Base-by-base conservation (phyloP, 2,888 invertebrate species). In the Colletes collaris region DNA sequence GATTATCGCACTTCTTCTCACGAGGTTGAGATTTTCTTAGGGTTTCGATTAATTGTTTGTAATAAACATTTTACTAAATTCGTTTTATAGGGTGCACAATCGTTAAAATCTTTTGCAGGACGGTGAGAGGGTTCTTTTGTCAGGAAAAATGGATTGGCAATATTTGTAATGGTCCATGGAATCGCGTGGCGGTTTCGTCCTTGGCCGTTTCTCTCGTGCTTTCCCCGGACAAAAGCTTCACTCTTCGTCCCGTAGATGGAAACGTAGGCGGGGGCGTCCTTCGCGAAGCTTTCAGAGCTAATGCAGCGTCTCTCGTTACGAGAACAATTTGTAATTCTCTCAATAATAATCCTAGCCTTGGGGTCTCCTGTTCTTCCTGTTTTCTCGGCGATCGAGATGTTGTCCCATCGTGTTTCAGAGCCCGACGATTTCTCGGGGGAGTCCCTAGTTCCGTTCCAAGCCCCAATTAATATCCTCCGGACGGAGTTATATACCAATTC, bases 301-400 rank as follows among this genome's bases (percentile, higher is more conserved):
- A 72, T 68, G 8, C 63, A 1, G 16, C 37, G 11, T 13, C 4
- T 8, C 67, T 52, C 19, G 37, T 80, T 73, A 66, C 56, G n/a
- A 19, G 65, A 13, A 62, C 60, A 65, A 65, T 79, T 68, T 71
- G 64, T 64, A 59, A 68, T 76, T 53, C 68, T 40, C 68, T n/a
- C 16, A 49, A 53, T 64, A 53, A 50, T 64, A 71, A 79, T 58
- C 16, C 11, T n/a, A n/a, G 56, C 52, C 70, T 76, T 56, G 11
- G n/a, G 19, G 8, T 11, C 19, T 11, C 2, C 11, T 10, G 8
- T 7, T 13, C 13, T 40, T 49, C 40, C 40, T 16, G 50, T 56
- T 65, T 60, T 63, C 56, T 58, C 62, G 10, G 13, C 2, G 8
- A 62, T 55, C 11, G 19, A 7, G 27, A 11, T 16, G n/a, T 10